Base-by-base conservation (phyloP, 2,797 vertebrate species). In the Notolabrus celidotus region DNA sequence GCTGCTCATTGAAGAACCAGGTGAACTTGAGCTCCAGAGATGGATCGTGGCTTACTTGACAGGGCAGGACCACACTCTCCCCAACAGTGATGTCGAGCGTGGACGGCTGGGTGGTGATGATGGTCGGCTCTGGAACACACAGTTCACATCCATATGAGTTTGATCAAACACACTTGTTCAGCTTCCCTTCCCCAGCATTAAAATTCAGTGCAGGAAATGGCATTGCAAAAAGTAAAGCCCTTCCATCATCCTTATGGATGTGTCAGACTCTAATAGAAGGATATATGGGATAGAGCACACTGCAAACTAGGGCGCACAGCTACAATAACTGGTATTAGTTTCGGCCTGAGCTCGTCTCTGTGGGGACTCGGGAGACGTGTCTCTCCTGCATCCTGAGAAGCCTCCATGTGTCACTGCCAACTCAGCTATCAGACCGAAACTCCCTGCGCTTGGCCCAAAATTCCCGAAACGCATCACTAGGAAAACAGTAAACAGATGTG, bases 1-100 rank as follows among this genome's bases (percentile, higher is more conserved):
- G 92, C 85, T 95, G 96, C 79, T 97, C 97, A 0, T 99, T 98
- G 89, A 99, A 99, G 1, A 96, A 96, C 98, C 98, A 99, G 72
- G 97, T 96, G 86, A 99, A 99, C 76, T 94, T 85, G 20, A 98
- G 95, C 79, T 97, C 97, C 71, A 99, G 91, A 0, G 97, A 96
- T 2, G 95, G 95, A 79, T 99, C 98, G 0, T 99, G 97, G 33
- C 93, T 95, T 31, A 99, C 98, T 83, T 99, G 97, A 19, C 98
- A 99, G 0, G 96, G 97, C 74, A 99, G 90, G 27, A 99, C 96
- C 8, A 98, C 97, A 56, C 97, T 99, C 50, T 99, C 97, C 7
- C 98, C 98, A 12, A 98, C 97, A 0, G 96, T 97, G 85, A 98
- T 95, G 31, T 99, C 97, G 95, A 97, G 94, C 8, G 96, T 97